Base-by-base conservation (phyloP, 23 tunicate genomes). In the Botrylloides violaceus region DNA sequence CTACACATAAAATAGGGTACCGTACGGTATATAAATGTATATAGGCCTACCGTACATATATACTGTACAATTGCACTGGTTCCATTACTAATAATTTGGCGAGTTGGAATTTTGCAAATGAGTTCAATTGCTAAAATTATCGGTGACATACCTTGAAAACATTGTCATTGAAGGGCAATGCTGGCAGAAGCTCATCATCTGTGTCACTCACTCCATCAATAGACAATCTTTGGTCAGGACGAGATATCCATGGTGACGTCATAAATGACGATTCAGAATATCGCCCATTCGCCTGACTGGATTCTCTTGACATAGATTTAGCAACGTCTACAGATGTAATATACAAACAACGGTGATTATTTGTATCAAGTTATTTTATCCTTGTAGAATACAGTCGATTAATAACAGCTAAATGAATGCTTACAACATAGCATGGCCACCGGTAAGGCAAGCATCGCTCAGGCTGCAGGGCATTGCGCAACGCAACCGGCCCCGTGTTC, bases 121-220 rank as follows among this genome's bases (percentile, higher is more conserved):
- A n/a, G n/a, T n/a, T n/a, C n/a, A n/a, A n/a, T n/a, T n/a, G n/a
- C n/a, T n/a, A 7, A 7, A 43, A 7, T 43, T 15, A 43, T 43
- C 9, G 53, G 53, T 7, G 33, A 4, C 34, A 25, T 63, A 63
- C 70, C 70, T 63, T 63, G 35, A 63, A 63, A 63, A 63, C 70
- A 15, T 39, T 56, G 28, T 68, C 74, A 18, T 38, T 43, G 30
- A 32, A 72, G 20, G 75, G n/a, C 21, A 48, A 76, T 77, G 73
- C 77, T 30, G 70, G 80, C 29, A 86, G 48, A 27, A 86, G 34
- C 37, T 86, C 94, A 66, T 86, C 94, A 53, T 86, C 94, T 3
- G 81, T 86, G 49, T 86, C 94, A 80, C 81, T 83, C 7, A 72
- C 36, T 19, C n/a, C 64, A 32, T 48, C 65, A 33, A 34, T 48